Percentiles rank a stretch among this genome's conserved stretches.
Conservation (phyloP, 1,140 invertebrate species). For the Diorhabda elongata region DNA sequence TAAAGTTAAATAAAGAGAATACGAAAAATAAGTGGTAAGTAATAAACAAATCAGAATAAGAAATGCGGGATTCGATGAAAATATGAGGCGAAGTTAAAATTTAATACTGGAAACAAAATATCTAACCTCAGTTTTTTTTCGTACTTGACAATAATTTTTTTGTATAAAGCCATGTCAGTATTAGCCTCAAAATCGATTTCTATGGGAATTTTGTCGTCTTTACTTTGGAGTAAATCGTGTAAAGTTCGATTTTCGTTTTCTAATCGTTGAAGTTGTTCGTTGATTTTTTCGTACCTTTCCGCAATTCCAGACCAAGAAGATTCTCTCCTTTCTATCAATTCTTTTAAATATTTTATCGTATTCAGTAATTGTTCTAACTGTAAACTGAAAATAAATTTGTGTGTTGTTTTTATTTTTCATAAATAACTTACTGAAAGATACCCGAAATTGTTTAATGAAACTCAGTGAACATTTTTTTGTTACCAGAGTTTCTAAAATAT, state of each 20-base stretch:
- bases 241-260: slow-evolving; percentile 23
- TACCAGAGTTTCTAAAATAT: too few relatives aligned
- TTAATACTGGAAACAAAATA: neutral
- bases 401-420: slow-evolving; percentile 3
- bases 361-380: slow-evolving; percentile 30
- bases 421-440: neutral
- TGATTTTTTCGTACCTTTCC: slow-evolving; percentile 22
- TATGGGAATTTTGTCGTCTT: neutral
- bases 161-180: slow-evolving; percentile 20
- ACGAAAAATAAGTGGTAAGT: too few relatives aligned
- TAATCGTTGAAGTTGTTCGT: slow-evolving; percentile 17
- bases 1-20: too few relatives aligned
- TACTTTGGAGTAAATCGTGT: slow-evolving; percentile 16
- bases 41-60: too few relatives aligned
- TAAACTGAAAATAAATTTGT: slow-evolving; percentile 17
- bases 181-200: neutral
- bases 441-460: too few relatives aligned
- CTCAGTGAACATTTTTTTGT: too few relatives aligned
- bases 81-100: neutral
- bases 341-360: slow-evolving; percentile 31
- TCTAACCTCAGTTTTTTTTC: slow-evolving; percentile 26
- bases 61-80: too few relatives aligned
- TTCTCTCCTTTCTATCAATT: slow-evolving; percentile 27
- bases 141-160: slow-evolving; percentile 30
- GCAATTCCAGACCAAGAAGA: slow-evolving; percentile 19